phyloP scores from a whole-genome alignment of 2,888 invertebrate species.

The Ichneumoninae sp. region DNA sequence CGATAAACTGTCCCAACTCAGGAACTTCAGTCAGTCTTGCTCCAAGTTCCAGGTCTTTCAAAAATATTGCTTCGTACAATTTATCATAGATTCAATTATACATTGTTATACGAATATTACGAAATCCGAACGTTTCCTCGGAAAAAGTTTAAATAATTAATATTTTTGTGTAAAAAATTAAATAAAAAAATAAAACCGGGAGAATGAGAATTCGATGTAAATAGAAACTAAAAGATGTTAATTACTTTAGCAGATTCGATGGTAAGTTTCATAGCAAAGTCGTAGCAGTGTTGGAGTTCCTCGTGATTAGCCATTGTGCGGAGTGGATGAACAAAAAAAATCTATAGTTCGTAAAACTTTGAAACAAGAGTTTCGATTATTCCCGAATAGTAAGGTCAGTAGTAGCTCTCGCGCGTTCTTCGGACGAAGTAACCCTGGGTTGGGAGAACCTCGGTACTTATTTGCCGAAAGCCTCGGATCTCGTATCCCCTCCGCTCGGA shows the following conservation, averaged over 20 bases:
- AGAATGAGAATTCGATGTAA: not conserved
- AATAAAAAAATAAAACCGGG: not conserved
- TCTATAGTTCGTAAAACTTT: not conserved
- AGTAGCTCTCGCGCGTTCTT: slow-evolving; percentile 53
- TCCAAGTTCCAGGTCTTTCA: not conserved
- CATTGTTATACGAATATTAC: not conserved
- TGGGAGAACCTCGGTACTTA: slow-evolving; percentile 71
- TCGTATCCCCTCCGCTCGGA: slow-evolving; percentile 27
- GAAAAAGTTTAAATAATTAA: not conserved
- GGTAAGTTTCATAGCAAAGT: slow-evolving; percentile 77
- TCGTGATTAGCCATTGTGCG: slow-evolving; percentile 70
- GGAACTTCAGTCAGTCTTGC: not conserved
- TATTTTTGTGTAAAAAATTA: not conserved
- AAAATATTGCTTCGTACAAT: not conserved
- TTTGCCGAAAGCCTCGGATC: slow-evolving; percentile 47
- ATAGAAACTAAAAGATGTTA: slow-evolving; percentile 9
- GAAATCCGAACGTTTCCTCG: not conserved
- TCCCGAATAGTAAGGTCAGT: not conserved
- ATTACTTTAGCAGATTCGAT: slow-evolving; percentile 78
- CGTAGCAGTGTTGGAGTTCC: slow-evolving; percentile 76
- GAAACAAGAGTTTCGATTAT: slow-evolving; percentile 8
- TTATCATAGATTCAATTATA: not conserved
- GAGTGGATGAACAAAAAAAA: not conserved
- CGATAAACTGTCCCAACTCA: not conserved
- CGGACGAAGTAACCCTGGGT: slow-evolving; percentile 62